Evolutionary conservation across 2,797 vertebrate genomes (phyloP).

Genomic region (Sebastes taczanowskii): DNA sequence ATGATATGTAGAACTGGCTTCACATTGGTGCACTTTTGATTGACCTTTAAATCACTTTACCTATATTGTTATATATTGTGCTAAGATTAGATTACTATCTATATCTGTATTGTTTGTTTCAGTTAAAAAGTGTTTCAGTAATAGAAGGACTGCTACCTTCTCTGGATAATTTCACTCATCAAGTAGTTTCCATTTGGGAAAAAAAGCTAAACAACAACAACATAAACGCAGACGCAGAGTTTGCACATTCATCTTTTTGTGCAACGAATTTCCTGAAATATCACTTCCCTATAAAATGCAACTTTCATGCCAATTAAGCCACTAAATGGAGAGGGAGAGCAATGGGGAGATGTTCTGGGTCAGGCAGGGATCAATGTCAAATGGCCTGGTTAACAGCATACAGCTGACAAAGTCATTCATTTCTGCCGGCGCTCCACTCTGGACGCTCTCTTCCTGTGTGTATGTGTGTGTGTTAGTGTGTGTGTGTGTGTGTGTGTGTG

Average conservation of each 20-base stretch:
- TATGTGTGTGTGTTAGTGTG: slow-evolving; percentile 17
- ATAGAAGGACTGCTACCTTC: background rate
- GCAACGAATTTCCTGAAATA: background rate
- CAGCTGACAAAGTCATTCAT: slow-evolving; percentile 82
- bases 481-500: slow-evolving; percentile 18
- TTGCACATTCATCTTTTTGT: background rate
- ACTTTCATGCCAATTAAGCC: background rate
- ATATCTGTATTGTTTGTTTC: background rate
- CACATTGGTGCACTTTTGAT: background rate
- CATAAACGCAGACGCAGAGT: background rate
- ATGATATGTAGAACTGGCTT: background rate
- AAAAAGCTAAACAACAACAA: no score
- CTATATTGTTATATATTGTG: background rate
- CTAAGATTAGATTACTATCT: background rate
- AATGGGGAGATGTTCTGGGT: slow-evolving; percentile 63
- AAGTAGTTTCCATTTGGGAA: no score
- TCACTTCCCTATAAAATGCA: background rate
- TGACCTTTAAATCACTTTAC: background rate
- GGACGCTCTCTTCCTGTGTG: slow-evolving; percentile 8
- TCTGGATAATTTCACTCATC: background rate
- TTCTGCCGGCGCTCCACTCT: slow-evolving; percentile 70
- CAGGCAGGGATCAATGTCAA: slow-evolving; percentile 80
- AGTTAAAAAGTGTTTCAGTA: background rate
- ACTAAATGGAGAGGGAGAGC: background rate
- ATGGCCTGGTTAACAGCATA: slow-evolving; percentile 79